Evolutionary conservation across 2,888 invertebrate genomes (phyloP).

Genomic region (Anagyrus pseudococci): DNA sequence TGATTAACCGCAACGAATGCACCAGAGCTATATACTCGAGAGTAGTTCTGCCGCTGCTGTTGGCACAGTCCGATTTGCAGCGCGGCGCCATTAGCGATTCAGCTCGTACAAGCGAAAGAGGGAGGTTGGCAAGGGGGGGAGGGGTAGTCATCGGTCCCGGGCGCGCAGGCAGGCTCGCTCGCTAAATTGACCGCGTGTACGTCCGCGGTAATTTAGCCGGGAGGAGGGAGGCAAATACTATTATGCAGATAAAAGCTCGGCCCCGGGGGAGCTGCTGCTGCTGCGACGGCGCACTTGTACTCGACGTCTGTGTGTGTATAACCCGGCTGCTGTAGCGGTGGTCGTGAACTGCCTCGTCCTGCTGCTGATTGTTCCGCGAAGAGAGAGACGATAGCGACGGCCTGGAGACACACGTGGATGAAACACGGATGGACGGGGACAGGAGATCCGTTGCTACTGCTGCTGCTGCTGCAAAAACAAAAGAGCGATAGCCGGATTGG

Average conservation of each 20-base stretch:
- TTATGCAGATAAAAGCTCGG: conserved; percentile 33
- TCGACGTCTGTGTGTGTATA: conserved; percentile 14
- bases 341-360: conserved; percentile 41
- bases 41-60: too few species aligned
- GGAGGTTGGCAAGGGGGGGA: too few species aligned
- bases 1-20: conserved; percentile 4
- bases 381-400: conserved; percentile 22
- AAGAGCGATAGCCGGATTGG: conserved; percentile 20
- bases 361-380: conserved; percentile 54
- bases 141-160: too few species aligned
- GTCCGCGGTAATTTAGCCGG: conserved; percentile 29
- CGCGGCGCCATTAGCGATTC: conserved; percentile 31
- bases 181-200: conserved; percentile 29
- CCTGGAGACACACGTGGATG: conserved; percentile 8
- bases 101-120: too few species aligned
- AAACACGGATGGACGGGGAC: conserved; percentile 10
- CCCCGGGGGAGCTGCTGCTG: background rate
- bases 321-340: conserved; percentile 39
- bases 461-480: conserved; percentile 33
- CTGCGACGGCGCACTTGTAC: conserved; percentile 13
- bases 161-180: background rate
- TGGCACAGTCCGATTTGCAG: conserved; percentile 18
- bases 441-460: background rate
- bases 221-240: conserved; percentile 29
- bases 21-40: too few species aligned